These are phyloP conservation scores for Falco naumanni DNA, from an alignment of 2,797 vertebrate species.

Conservation along the genomic window DNA sequence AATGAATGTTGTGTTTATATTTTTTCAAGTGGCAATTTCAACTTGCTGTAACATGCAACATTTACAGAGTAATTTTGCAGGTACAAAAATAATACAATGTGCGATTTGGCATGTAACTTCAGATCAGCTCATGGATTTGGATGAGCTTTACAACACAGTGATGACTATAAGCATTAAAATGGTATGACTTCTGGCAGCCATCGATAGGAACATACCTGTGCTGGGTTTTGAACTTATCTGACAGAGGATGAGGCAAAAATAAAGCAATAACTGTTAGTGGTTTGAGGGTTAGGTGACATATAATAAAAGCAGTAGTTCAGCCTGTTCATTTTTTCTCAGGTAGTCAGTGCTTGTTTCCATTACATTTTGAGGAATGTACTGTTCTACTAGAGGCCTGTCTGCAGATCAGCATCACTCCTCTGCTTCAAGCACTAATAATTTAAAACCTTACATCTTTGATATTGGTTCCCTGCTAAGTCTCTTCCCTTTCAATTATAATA, in stretches of 20 bases:
- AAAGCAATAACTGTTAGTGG: constrained; percentile 15
- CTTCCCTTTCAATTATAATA: constrained; percentile 64
- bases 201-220: not conserved
- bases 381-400: constrained; percentile 14
- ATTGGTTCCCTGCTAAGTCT: constrained; percentile 12
- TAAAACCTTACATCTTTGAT: constrained; percentile 37
- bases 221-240: constrained; percentile 8
- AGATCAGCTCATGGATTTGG: constrained; percentile 26
- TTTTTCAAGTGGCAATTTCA: not conserved
- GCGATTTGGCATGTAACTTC: constrained; percentile 31
- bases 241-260: constrained; percentile 6
- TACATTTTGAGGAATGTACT: constrained; percentile 32
- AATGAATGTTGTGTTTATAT: not conserved
- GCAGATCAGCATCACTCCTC: constrained; percentile 22
- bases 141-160: constrained; percentile 26
- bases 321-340: constrained; percentile 41
- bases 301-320: constrained; percentile 16
- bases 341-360: constrained; percentile 40
- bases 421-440: constrained; percentile 57
- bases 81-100: not conserved
- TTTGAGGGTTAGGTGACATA: constrained; percentile 26
- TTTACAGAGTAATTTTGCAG: constrained; percentile 24
- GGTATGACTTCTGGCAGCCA: constrained; percentile 19
- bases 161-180: not conserved
- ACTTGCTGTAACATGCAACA: not conserved